phyloP scores from a whole-genome alignment of 2,113 vertebrate genomes.

The Orientallactaga bullata region DNA sequence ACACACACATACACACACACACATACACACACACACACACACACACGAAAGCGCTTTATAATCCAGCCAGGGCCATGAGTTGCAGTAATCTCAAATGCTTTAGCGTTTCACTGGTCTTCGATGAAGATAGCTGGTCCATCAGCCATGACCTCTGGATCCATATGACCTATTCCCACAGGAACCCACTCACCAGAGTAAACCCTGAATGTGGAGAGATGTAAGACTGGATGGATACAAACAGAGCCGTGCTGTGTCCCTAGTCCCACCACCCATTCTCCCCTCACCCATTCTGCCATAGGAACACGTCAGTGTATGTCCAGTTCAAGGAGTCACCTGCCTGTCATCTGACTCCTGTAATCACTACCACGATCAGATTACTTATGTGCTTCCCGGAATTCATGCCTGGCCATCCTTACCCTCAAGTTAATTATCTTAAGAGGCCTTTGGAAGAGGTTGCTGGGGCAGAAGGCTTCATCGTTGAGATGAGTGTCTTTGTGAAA shows the following conservation, averaged over 20 bases:
- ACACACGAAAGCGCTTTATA: neutral
- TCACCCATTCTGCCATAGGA: neutral
- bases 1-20: too few relatives aligned
- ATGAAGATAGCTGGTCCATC: neutral
- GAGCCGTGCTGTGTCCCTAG: neutral
- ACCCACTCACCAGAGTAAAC: neutral
- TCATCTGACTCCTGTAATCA: neutral
- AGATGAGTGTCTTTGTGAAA: neutral
- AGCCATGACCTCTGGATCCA: neutral
- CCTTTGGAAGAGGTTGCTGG: neutral
- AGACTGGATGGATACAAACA: neutral
- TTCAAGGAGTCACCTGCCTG: neutral
- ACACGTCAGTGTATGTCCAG: neutral
- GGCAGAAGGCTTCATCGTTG: neutral
- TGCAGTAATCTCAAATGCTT: neutral
- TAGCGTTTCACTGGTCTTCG: neutral
- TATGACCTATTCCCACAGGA: neutral
- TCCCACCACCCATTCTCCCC: neutral
- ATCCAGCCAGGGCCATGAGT: neutral
- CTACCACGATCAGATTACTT: neutral
- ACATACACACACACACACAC: too few relatives aligned
- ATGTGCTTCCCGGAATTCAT: neutral
- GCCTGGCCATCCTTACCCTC: neutral
- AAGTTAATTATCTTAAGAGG: neutral
- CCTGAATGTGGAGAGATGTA: neutral